Evolutionary conservation across 2,113 vertebrate species (phyloP).

Genomic region (Papio anubis): DNA sequence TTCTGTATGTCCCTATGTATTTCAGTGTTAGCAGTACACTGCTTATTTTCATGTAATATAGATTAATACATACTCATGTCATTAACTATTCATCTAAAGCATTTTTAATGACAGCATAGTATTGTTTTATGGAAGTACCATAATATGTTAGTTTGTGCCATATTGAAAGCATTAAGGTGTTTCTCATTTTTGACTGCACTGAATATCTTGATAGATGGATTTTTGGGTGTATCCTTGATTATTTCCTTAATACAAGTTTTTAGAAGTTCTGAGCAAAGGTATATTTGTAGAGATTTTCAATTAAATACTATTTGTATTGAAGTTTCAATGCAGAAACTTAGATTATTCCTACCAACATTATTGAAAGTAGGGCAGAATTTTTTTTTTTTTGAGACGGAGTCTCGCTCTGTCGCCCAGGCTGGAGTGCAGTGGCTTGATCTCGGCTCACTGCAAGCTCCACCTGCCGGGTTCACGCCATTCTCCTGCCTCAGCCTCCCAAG

Average conservation of each 20-base stretch:
- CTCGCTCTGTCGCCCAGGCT: no score
- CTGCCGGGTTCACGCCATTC: no score
- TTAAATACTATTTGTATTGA: neutral
- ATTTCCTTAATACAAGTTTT: neutral
- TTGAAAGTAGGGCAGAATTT: neutral
- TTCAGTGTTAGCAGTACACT: neutral
- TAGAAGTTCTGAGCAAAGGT: slow-evolving; percentile 9
- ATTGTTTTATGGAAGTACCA: neutral
- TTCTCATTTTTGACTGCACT: neutral
- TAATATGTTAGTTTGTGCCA: neutral
- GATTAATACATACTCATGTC: neutral
- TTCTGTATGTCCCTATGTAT: neutral
- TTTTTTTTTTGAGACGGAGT: neutral
- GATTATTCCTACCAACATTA: neutral
- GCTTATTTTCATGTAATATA: neutral
- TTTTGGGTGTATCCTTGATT: neutral
- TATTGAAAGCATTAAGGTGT: neutral
- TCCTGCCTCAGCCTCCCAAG: no score
- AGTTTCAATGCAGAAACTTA: neutral
- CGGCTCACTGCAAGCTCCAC: no score
- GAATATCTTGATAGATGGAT: neutral
- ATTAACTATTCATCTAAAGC: neutral
- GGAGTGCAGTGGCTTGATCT: no score
- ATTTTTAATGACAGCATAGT: neutral
- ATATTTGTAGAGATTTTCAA: neutral